Evolutionary conservation across 2,888 invertebrate genomes (phyloP), one percentile per base, ranked within the genome.

Genomic region (Thumatha senex): DNA sequence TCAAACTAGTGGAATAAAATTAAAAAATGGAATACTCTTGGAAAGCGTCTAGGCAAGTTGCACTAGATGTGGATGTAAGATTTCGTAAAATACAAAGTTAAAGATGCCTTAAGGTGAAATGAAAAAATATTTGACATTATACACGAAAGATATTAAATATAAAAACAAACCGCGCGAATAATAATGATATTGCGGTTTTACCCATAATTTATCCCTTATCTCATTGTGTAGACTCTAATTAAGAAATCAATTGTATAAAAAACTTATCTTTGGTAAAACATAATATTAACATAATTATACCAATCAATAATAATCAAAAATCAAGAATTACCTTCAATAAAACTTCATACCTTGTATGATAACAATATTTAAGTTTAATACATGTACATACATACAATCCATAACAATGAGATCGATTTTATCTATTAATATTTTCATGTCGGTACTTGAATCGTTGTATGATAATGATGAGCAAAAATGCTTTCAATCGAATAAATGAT

Each of bases 331-430:
- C 55, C 40, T 52, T 63, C 61, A 67, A 67, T 78, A 80, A 78
- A 83, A 89, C 76, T 89, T 91, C 91, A 91, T 89, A 91, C 91
- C 89, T 82, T 86, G 91, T 91, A 91, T 91, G 90, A 90, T 91
- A 90, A 91, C 90, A 91, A 89, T 83, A 82, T 80, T 81, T 79
- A 83, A 65, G 77, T 75, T 82, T 75, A 77, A 80, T 82, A 83
- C 74, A 79, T 78, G 77, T 82, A 86, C 78, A 75, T 81, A 84
- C 79, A 70, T 71, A 72, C 72, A 82, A 80, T 88, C 78, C 81
- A 86, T 87, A 90, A 90, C 89, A 90, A 89, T 90, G 90, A 91
- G 90, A 91, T 90, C 90, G 86, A 82, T 86, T 86, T 83, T 74
- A 82, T 83, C 79, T 80, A 80, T 80, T 68, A 65, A 76, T 78